Conservation (phyloP, 2,888 invertebrate species). For the Nemotelus pantherinus region DNA sequence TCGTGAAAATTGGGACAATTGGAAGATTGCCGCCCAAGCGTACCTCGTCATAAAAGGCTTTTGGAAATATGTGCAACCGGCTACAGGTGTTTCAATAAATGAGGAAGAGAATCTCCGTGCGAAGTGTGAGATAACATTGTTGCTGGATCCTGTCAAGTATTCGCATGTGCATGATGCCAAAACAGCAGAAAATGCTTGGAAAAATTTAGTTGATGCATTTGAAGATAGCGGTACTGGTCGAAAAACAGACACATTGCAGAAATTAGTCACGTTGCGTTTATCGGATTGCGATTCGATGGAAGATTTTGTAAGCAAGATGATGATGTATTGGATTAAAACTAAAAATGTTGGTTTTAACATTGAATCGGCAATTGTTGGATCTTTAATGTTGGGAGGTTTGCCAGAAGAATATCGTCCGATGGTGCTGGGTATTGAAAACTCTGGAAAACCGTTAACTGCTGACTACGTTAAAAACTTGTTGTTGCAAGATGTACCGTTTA, state of each 20-base stretch:
- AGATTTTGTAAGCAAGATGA: too few relatives aligned
- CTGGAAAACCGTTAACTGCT: background rate
- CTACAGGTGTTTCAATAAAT: background rate
- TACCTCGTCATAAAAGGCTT: background rate
- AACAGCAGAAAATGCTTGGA: slow-evolving; percentile 11
- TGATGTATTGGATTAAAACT: background rate
- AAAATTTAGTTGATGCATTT: background rate
- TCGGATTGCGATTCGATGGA: too few relatives aligned
- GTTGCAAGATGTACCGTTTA: background rate
- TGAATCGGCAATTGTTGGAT: background rate
- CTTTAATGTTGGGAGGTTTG: background rate
- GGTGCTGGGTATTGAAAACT: background rate
- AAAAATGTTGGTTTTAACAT: background rate
- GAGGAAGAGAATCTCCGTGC: background rate
- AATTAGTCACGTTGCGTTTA: too few relatives aligned
- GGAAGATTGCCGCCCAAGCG: background rate
- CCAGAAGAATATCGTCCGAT: background rate
- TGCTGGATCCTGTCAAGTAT: background rate
- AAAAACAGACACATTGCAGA: too few relatives aligned
- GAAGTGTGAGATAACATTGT: background rate
- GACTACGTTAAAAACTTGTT: background rate
- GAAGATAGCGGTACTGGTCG: too few relatives aligned
- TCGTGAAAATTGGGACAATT: background rate
- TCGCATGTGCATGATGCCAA: background rate
- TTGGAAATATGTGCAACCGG: background rate